Evolutionary conservation across 2,888 invertebrate genomes (phyloP).

Genomic region (Rambutsinella grinnellia): DNA sequence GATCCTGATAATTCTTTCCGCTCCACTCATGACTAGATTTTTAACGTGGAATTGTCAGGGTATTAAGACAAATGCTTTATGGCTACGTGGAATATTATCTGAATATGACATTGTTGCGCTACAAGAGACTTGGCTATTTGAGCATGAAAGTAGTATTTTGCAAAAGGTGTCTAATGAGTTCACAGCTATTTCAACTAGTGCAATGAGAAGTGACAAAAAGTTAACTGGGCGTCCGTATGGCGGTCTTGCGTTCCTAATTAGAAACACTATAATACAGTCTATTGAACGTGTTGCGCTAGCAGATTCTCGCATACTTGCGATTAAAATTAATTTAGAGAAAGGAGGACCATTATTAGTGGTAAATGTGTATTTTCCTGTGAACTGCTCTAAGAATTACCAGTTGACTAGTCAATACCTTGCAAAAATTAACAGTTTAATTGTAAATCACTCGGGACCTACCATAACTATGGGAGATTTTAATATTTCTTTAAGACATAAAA

Average conservation of each 20-base stretch:
- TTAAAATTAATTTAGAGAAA: not conserved
- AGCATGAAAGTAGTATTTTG: not conserved
- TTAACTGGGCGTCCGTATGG: constrained; percentile 9
- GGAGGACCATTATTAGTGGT: not conserved
- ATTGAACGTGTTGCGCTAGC: not conserved
- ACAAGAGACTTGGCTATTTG: constrained; percentile 27
- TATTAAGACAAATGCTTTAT: not conserved
- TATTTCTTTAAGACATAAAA: not conserved
- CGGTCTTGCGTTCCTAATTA: constrained; percentile 3
- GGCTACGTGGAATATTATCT: not conserved
- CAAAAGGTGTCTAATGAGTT: not conserved
- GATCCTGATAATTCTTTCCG: not conserved
- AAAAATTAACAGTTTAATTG: not conserved
- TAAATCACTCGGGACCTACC: constrained; percentile 2
- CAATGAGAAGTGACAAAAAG: not conserved
- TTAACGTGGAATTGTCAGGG: constrained; percentile 24
- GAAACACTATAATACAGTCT: not conserved
- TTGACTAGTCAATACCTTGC: constrained; percentile 5
- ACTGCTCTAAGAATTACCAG: not conserved
- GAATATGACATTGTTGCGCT: constrained; percentile 15
- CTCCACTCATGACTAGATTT: not conserved
- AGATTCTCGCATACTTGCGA: not conserved
- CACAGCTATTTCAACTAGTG: not conserved
- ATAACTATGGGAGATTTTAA: constrained; percentile 21
- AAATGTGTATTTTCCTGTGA: constrained; percentile 13